Conservation (phyloP, 2,797 vertebrate genomes). For the Valencia hispanica region DNA sequence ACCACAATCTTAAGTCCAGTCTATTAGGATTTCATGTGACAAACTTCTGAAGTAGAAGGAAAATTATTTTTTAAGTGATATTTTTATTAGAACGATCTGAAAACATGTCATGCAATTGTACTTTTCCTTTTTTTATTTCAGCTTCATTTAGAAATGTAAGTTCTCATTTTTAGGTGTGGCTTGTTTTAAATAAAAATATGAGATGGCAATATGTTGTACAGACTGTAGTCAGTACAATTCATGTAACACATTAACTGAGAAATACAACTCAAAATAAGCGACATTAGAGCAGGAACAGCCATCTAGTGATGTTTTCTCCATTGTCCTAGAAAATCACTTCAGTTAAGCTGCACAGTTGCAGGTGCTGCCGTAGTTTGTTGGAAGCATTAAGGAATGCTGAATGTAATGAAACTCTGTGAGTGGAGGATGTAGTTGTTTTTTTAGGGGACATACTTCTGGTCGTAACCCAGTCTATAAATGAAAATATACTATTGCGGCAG, state of each 20-base stretch:
- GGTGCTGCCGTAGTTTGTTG: too few relatives aligned
- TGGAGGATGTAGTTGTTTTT: background rate
- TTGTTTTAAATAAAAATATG: background rate
- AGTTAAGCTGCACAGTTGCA: too few relatives aligned
- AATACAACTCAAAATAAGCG: background rate
- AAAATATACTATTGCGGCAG: background rate
- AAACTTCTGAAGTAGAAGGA: background rate
- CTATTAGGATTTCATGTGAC: too few relatives aligned
- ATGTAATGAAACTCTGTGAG: background rate
- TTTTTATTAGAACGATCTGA: background rate
- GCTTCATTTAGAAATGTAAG: background rate
- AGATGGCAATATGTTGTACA: too few relatives aligned
- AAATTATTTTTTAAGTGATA: background rate
- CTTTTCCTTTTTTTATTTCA: background rate
- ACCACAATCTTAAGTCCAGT: background rate
- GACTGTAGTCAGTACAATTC: background rate
- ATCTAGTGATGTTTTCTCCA: too few relatives aligned
- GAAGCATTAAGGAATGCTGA: background rate
- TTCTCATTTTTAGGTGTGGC: background rate
- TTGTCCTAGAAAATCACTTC: too few relatives aligned
- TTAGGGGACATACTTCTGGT: background rate
- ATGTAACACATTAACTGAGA: background rate
- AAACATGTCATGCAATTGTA: background rate
- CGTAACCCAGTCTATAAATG: background rate
- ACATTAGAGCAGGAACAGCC: too few relatives aligned